phyloP scores from a whole-genome alignment of 2,888 invertebrate genomes.

The Rhagonycha lutea region DNA sequence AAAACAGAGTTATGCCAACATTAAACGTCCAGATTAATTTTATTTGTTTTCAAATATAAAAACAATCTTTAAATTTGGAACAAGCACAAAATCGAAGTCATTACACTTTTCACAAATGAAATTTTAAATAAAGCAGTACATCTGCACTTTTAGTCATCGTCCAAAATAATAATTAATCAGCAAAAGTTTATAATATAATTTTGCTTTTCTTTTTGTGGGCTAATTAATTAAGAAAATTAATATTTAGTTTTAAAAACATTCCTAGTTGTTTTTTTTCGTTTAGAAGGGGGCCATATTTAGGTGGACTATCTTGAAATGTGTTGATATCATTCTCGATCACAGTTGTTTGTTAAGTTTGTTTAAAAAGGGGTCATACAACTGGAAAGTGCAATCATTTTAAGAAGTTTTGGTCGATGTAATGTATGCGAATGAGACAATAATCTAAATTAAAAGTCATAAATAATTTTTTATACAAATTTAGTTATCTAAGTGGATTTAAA shows the following conservation, averaged over 20 bases:
- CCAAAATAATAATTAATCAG: neutral
- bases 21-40: neutral
- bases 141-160: neutral
- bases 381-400: neutral
- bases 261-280: neutral
- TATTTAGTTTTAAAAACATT: neutral
- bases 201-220: neutral
- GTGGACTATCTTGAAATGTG: neutral
- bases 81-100: neutral
- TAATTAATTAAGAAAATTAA: neutral
- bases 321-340: neutral
- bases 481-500: conserved; percentile 11
- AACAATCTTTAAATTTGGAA: neutral
- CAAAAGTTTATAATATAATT: neutral
- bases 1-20: too few species aligned
- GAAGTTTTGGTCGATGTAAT: neutral
- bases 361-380: neutral
- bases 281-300: neutral
- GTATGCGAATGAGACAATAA: neutral
- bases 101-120: neutral
- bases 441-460: neutral
- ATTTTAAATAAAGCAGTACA: neutral
- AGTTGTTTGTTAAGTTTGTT: neutral
- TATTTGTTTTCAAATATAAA: neutral
- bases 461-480: neutral